A percentile compares a stretch with the other conserved stretches of the same genome.
Evolutionary conservation across 2,113 vertebrate genomes (phyloP).

Genomic region (Takifugu bimaculatus): DNA sequence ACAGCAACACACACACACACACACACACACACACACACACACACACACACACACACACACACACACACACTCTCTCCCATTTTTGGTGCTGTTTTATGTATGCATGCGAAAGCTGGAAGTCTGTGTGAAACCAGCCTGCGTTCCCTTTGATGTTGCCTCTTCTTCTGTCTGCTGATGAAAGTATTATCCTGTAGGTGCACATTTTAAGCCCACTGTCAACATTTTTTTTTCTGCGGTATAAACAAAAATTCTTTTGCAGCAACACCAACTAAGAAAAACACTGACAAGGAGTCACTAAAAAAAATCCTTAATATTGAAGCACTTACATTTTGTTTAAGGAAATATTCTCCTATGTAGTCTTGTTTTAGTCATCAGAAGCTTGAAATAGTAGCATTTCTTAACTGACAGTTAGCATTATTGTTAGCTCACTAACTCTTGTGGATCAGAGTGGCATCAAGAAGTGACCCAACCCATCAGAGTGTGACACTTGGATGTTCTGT

Average conservation of each 20-base stretch:
- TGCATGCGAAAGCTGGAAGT: conserved; percentile 39
- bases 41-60: too few relatives aligned
- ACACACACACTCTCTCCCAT: conserved; percentile 22
- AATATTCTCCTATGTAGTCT: background rate
- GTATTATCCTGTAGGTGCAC: conserved; percentile 17
- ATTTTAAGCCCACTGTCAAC: background rate
- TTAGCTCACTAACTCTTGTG: too few relatives aligned
- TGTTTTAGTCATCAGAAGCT: too few relatives aligned
- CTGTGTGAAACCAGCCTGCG: conserved; percentile 20
- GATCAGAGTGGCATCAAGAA: too few relatives aligned
- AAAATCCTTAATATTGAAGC: background rate
- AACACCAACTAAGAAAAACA: background rate
- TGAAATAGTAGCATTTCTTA: too few relatives aligned
- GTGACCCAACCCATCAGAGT: too few relatives aligned
- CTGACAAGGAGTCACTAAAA: background rate
- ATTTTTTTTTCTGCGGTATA: background rate
- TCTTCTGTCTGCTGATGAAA: conserved; percentile 9
- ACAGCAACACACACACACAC: too few relatives aligned
- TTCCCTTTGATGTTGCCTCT: conserved; percentile 43
- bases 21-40: too few relatives aligned
- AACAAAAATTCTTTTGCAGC: background rate
- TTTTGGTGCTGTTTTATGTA: conserved; percentile 40
- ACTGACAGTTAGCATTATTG: too few relatives aligned
- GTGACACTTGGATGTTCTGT: too few relatives aligned
- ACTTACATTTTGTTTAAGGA: background rate